phyloP scores from a whole-genome alignment of 2,888 invertebrate genomes.

The Liposcelis brunnea region DNA sequence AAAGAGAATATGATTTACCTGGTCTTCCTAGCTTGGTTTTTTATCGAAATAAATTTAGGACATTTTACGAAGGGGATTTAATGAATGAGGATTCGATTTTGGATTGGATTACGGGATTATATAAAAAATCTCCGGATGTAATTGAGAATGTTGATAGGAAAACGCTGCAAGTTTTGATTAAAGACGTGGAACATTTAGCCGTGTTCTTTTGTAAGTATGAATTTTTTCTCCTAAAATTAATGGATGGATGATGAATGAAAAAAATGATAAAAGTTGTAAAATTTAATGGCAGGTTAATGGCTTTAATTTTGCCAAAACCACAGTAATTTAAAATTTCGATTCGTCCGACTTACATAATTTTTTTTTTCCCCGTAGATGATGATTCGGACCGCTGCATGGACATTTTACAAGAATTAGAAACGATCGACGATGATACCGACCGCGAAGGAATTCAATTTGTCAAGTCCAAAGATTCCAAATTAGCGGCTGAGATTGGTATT shows the following conservation, averaged over 20 bases:
- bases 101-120: constrained; percentile 75
- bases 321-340: background rate
- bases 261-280: background rate
- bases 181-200: constrained; percentile 79
- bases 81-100: constrained; percentile 83
- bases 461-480: constrained; percentile 74
- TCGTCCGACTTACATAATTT: background rate
- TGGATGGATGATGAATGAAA: background rate
- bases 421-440: constrained; percentile 83
- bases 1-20: constrained; percentile 72
- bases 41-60: constrained; percentile 74
- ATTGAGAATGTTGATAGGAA: constrained; percentile 84
- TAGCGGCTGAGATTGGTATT: constrained; percentile 81
- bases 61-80: constrained; percentile 64
- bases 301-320: background rate
- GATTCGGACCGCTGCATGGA: constrained; percentile 61
- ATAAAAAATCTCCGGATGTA: constrained; percentile 69
- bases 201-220: constrained; percentile 69
- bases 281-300: background rate
- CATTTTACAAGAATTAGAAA: constrained; percentile 74
- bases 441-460: constrained; percentile 87
- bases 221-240: background rate
- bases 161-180: constrained; percentile 72
- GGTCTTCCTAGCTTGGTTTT: constrained; percentile 68
- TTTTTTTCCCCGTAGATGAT: constrained; percentile 39